Conservation (phyloP, 2,113 vertebrate species). For the Synchiropus splendidus region DNA sequence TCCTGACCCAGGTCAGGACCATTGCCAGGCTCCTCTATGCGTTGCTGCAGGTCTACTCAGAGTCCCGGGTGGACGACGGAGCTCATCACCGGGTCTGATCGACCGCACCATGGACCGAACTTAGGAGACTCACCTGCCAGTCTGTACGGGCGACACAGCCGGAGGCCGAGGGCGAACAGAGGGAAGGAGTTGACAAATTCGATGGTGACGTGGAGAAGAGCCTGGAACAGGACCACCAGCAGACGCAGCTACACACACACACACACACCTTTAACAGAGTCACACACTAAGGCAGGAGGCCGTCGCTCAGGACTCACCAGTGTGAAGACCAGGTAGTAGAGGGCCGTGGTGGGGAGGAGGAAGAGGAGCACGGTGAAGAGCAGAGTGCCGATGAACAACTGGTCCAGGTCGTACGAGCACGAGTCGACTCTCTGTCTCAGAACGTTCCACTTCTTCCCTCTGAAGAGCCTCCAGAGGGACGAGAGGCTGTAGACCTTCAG, state of each 20-base stretch:
- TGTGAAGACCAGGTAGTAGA: conserved; percentile 96
- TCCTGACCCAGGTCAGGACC: no score
- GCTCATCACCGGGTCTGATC: no score
- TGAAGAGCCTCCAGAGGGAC: conserved; percentile 93
- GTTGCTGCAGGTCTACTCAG: no score
- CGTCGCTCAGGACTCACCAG: conserved; percentile 71
- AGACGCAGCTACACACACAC: conserved; percentile 74
- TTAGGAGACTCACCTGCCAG: conserved; percentile 83
- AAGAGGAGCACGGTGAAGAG: conserved; percentile 92
- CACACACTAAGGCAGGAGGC: background rate
- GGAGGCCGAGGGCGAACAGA: conserved; percentile 78
- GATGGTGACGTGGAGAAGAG: conserved; percentile 79
- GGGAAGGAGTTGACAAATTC: conserved; percentile 89
- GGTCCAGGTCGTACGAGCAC: conserved; percentile 94
- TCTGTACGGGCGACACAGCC: conserved; percentile 79
- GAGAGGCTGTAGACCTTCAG: conserved; percentile 90
- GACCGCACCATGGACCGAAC: no score
- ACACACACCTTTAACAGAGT: background rate
- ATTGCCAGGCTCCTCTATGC: no score
- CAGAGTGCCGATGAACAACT: conserved; percentile 96
- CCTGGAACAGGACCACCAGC: conserved; percentile 85
- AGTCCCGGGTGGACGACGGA: no score
- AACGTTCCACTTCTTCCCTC: conserved; percentile 98
- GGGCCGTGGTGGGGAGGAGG: conserved; percentile 86
- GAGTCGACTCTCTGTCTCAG: conserved; percentile 92